A percentile compares a stretch with the other conserved stretches of the same genome.
Conservation (phyloP, 2,888 invertebrate species). For the Epirrita christyi region DNA sequence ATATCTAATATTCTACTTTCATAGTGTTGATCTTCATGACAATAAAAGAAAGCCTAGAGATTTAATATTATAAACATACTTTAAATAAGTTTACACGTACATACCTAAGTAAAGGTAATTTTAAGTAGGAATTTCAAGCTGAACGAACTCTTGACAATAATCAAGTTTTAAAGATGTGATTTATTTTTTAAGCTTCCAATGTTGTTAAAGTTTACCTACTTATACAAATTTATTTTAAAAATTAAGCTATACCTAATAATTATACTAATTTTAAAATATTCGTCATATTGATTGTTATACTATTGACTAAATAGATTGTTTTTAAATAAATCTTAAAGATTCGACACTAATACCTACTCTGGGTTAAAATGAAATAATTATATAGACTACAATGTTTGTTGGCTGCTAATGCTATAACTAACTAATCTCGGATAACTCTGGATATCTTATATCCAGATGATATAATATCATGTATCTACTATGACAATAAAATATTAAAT, state of each 20-base stretch:
- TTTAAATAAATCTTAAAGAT: slow-evolving; percentile 2
- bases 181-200: slow-evolving; percentile 1
- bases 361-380: neutral
- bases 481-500: slow-evolving; percentile 19
- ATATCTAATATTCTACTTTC: neutral
- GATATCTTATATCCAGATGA: no score
- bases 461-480: neutral
- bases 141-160: slow-evolving; percentile 20
- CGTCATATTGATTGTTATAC: neutral
- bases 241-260: slow-evolving; percentile 2
- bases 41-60: slow-evolving; percentile 4
- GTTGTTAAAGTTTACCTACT: slow-evolving; percentile 4
- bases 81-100: neutral
- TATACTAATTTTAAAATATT: slow-evolving; percentile 5
- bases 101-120: neutral
- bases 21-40: neutral
- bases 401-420: no score
- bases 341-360: slow-evolving; percentile 6
- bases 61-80: neutral
- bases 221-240: slow-evolving; percentile 3
- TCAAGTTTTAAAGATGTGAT: slow-evolving; percentile 8
- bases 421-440: no score
- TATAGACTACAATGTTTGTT: neutral
- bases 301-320: slow-evolving; percentile 2
- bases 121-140: slow-evolving; percentile 1